Percentiles rank a stretch among this genome's conserved stretches.
Evolutionary conservation across 2,113 vertebrate genomes (phyloP).

Genomic region (Zapornia atra): DNA sequence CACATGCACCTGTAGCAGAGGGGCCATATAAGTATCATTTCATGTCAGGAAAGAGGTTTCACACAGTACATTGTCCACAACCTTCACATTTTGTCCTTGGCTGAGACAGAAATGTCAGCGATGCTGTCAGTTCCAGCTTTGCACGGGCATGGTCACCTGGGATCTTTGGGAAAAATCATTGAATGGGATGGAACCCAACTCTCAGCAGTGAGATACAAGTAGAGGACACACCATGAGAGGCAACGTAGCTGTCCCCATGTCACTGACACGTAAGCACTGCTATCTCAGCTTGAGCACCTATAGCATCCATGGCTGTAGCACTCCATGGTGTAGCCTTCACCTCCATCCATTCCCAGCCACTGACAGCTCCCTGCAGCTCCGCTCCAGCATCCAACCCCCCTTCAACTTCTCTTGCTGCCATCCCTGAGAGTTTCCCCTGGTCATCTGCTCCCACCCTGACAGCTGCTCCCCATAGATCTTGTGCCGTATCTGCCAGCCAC

Average conservation of each 20-base stretch:
- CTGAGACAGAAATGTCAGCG: background rate
- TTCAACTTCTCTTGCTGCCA: background rate
- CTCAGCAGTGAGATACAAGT: background rate
- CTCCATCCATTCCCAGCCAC: background rate
- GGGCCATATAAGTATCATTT: background rate
- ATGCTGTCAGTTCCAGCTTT: background rate
- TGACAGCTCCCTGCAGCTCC: background rate
- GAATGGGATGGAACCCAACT: background rate
- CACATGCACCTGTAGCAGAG: background rate
- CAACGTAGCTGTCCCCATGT: background rate
- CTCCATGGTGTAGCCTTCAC: background rate
- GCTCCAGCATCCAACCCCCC: background rate
- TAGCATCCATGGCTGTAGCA: background rate
- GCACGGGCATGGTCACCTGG: background rate
- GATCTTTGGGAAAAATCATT: background rate
- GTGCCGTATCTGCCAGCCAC: background rate
- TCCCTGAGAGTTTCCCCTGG: background rate
- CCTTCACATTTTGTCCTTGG: background rate
- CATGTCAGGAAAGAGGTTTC: background rate
- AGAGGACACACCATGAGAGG: background rate
- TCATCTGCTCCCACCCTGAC: background rate
- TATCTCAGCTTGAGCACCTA: background rate
- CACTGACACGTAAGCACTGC: background rate
- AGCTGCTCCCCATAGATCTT: background rate
- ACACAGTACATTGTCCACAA: background rate